Evolutionary conservation across 2,888 invertebrate genomes (phyloP).

Genomic region (Rambutsinella grinnellia): DNA sequence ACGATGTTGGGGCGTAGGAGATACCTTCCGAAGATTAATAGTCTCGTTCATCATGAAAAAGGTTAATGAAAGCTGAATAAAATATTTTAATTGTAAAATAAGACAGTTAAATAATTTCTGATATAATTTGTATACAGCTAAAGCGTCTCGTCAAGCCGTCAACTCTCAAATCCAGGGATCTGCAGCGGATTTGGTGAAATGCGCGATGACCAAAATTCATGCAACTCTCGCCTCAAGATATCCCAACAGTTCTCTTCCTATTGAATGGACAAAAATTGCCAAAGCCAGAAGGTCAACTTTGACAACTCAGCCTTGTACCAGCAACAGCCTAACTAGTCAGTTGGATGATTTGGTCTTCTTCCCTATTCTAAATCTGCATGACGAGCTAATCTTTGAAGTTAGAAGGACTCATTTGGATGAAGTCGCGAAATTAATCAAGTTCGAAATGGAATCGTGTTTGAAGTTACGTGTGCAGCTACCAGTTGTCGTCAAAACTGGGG

Average conservation of each 20-base stretch:
- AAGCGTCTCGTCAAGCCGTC: conserved; percentile 95
- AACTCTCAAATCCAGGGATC: conserved; percentile 97
- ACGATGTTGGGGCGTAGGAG: conserved; percentile 86
- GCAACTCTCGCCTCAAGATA: conserved; percentile 72
- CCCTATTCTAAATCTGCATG: conserved; percentile 92
- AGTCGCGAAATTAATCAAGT: conserved; percentile 77
- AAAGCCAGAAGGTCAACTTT: conserved; percentile 66
- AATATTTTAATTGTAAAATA: background rate
- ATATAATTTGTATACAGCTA: conserved; percentile 73
- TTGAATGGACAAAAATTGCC: conserved; percentile 32
- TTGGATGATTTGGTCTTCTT: conserved; percentile 70
- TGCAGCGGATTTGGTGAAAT: conserved; percentile 95
- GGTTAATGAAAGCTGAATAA: conserved; percentile 70
- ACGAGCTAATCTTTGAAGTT: conserved; percentile 94
- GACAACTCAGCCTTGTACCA: conserved; percentile 62
- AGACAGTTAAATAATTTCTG: background rate
- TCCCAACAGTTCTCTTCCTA: conserved; percentile 56
- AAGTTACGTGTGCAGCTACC: conserved; percentile 84
- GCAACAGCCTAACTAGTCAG: background rate
- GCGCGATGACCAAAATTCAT: conserved; percentile 87
- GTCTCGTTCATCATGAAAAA: conserved; percentile 73
- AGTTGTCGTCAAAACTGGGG: conserved; percentile 87
- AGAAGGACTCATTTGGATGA: conserved; percentile 71
- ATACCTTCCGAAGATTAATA: conserved; percentile 82
- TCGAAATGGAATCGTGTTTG: conserved; percentile 85